These are phyloP conservation scores for Drosophila albomicans DNA, from an alignment of 1,140 invertebrate species.

Conservation along the genomic window DNA sequence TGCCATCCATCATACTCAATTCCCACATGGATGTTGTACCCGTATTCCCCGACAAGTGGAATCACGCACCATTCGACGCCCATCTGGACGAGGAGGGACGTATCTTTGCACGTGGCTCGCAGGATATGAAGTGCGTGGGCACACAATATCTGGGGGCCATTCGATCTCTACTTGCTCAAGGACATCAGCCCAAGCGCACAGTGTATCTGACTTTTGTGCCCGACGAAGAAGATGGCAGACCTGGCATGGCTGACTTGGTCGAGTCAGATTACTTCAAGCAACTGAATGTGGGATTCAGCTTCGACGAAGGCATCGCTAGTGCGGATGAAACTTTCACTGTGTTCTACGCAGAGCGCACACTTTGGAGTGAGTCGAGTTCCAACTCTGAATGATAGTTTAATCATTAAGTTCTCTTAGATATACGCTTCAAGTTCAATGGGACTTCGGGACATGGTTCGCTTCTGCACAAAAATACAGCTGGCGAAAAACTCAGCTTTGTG, in stretches of 20 bases:
- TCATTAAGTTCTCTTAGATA: background rate
- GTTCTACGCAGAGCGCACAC: constrained; percentile 91
- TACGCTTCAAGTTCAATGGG: constrained; percentile 86
- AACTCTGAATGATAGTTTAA: background rate
- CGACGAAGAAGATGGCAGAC: constrained; percentile 95
- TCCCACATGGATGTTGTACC: constrained; percentile 96
- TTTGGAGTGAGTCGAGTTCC: constrained; percentile 87
- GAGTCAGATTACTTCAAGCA: constrained; percentile 91
- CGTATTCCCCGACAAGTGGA: constrained; percentile 89
- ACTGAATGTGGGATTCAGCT: constrained; percentile 94
- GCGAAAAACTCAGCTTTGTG: constrained; percentile 92
- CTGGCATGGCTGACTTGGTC: constrained; percentile 94
- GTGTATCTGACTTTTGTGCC: constrained; percentile 93
- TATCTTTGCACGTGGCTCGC: constrained; percentile 92
- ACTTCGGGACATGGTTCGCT: constrained; percentile 95
- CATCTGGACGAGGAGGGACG: constrained; percentile 90
- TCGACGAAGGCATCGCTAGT: constrained; percentile 94
- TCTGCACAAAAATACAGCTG: constrained; percentile 92
- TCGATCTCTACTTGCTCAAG: constrained; percentile 87
- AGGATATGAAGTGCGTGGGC: constrained; percentile 87
- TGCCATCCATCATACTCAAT: constrained; percentile 91
- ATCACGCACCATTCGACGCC: constrained; percentile 89
- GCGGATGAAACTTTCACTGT: constrained; percentile 88
- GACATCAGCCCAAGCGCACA: constrained; percentile 87
- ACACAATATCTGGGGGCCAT: constrained; percentile 89